Base-by-base conservation (phyloP, 1,140 invertebrate species). In the Homarus americanus region DNA sequence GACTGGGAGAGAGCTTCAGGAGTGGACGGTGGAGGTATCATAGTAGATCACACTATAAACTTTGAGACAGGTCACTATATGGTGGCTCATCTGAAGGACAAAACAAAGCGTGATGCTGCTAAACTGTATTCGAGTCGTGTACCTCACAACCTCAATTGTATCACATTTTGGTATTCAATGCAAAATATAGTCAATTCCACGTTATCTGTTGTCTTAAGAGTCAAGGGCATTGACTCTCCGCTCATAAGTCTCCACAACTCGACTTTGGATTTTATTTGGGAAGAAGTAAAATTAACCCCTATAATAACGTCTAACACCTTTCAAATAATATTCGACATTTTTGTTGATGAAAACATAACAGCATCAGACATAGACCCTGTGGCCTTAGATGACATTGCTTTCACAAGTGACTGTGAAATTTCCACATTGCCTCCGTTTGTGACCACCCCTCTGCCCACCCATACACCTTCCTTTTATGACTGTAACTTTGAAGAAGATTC, bases 91-190 rank as follows among this genome's bases (percentile, higher is more conserved):
- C 89, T 91, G 17, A 49, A 75, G 44, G 63, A 28, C 53, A 91
- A 85, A 41, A 79, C 66, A 75, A 85, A 91, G 41, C 82, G 82
- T 41, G 89, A 91, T 40, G 24, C 9, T 78, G 89, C 89, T 49
- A 63, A 78, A 44, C 44, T 91, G 20, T 91, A 58, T 84, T 24
- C 73, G 20, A 49, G 72, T 63, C 38, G 28, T 28, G 66, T 91
- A 41, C 53, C 89, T 34, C 24, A 44, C 20, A 85, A 17, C 9
- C 40, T 40, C 0, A 78, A 78, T 28, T 91, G 89, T 53, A 76
- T 91, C 49, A 79, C 89, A 7, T 41, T 91, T 40, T 91, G 89
- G 89, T 91, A 91, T 79, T 91, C 89, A 24, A 91, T 91, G 89
- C 89, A 91, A 66, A 36, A 91, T 73, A 91, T 91, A 63, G 82